phyloP scores from a whole-genome alignment of 2,113 vertebrate genomes.

The Meriones unguiculatus region DNA sequence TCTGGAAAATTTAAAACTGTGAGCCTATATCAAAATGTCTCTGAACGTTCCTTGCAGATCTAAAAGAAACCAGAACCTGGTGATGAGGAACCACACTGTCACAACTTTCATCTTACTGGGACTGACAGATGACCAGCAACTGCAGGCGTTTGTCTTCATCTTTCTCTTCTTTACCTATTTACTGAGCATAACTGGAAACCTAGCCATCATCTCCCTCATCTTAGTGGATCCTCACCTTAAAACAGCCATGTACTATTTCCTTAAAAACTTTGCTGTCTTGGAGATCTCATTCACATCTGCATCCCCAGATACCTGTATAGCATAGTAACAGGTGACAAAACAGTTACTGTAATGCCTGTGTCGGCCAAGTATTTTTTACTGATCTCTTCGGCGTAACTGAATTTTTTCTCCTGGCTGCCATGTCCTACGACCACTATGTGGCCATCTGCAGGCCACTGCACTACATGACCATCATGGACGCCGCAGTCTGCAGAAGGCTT shows the following conservation, averaged over 20 bases:
- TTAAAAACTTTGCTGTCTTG: constrained; percentile 71
- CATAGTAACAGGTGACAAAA: constrained; percentile 60
- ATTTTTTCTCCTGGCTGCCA: constrained; percentile 71
- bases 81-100: constrained; percentile 66
- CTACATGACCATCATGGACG: constrained; percentile 64
- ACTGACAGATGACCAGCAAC: constrained; percentile 68
- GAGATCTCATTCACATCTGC: constrained; percentile 72
- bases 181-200: constrained; percentile 56
- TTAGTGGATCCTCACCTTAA: constrained; percentile 63
- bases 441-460: constrained; percentile 76
- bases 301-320: constrained; percentile 76
- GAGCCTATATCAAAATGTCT: neutral
- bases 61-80: neutral
- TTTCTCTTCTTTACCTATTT: constrained; percentile 60
- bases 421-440: constrained; percentile 74
- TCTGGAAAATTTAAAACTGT: neutral
- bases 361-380: constrained; percentile 69
- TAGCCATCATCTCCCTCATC: constrained; percentile 52
- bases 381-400: constrained; percentile 67
- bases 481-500: constrained; percentile 43
- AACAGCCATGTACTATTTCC: constrained; percentile 73
- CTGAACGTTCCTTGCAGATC: constrained; percentile 8
- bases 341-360: constrained; percentile 68
- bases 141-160: constrained; percentile 52
- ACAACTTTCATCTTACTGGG: constrained; percentile 76